Evolutionary conservation across 2,888 invertebrate species (phyloP), one percentile per base, ranked within the genome.

Genomic region (Xestia ashworthii): DNA sequence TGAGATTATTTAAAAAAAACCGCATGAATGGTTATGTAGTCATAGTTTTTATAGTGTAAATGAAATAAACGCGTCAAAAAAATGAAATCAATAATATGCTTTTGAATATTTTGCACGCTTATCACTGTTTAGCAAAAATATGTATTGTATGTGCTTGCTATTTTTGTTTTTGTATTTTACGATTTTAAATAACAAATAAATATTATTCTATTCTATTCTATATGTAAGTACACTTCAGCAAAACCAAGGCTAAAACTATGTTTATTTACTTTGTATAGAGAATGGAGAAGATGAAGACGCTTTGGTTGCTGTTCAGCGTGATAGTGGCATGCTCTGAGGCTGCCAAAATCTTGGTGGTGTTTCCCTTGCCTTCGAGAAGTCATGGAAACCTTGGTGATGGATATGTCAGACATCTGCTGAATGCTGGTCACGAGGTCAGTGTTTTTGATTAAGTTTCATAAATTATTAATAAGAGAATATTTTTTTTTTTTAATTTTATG

Each of bases 371-470:
- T 0, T 65, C 86, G 0, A 90, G 77, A n/a, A 93, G 93, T 82
- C 93, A 92, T 58, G 79, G 78, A 0, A 91, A 88, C 25, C 86
- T 93, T 6, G 91, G 92, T 1, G 86, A 90, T n/a, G 93, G 87
- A 16, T 50, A 89, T 3, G 89, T 91, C 41, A 88, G 81, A 62
- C 85, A 89, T 80, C 82, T 93, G 25, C 74, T 90, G 19, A 86
- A 89, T 3, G 91, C 90, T 22, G 92, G 92, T 9, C 92, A 93
- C 83, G 89, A 93, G 91, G 93, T 92, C 50, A 78, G 83, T 72
- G 19, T 5, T 60, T 32, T 19, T 3, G 14, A 19, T 19, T 22
- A 1, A 4, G 4, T 46, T 66, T 25, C 41, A 66, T 46, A 16
- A 5, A 25, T 38, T 38, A 22, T 22, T 66, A 5, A 25, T 12